Evolutionary conservation across 2,888 invertebrate species (phyloP).

Genomic region (Noctua janthe): DNA sequence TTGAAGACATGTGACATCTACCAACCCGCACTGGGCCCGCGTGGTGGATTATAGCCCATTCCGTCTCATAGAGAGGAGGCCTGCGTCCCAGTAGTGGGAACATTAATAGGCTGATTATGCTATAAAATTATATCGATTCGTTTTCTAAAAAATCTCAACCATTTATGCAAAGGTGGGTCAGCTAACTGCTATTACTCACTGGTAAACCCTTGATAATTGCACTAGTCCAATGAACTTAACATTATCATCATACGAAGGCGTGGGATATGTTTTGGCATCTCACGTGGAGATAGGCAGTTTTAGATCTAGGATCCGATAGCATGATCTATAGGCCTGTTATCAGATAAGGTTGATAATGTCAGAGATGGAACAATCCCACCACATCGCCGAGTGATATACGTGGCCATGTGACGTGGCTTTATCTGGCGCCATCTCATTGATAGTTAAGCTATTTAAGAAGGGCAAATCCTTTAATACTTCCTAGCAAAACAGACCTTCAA

Average conservation of each 20-base stretch:
- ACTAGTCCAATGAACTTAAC: slow-evolving; percentile 20
- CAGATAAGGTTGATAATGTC: slow-evolving; percentile 33
- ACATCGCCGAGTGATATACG: background rate
- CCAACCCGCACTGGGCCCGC: no score
- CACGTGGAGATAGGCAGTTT: slow-evolving; percentile 4
- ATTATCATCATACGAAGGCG: slow-evolving; percentile 3
- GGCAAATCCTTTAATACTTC: background rate
- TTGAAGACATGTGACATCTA: no score
- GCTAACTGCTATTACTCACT: no score
- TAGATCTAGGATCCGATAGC: slow-evolving; percentile 16
- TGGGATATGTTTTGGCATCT: background rate
- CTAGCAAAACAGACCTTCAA: background rate
- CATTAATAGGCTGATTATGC: no score
- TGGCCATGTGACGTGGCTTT: background rate
- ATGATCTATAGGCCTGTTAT: slow-evolving; percentile 9
- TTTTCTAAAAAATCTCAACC: no score
- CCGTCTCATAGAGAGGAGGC: no score
- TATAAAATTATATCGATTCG: no score
- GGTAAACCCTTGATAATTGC: background rate
- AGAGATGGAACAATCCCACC: background rate
- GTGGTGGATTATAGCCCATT: no score
- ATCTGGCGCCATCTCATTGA: background rate
- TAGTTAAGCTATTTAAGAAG: background rate
- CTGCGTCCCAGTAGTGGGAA: no score
- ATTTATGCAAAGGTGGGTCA: no score